Percentiles rank a stretch among this genome's conserved stretches.
Conservation (phyloP, 2,888 invertebrate genomes). For the Pantelozetes paolii region DNA sequence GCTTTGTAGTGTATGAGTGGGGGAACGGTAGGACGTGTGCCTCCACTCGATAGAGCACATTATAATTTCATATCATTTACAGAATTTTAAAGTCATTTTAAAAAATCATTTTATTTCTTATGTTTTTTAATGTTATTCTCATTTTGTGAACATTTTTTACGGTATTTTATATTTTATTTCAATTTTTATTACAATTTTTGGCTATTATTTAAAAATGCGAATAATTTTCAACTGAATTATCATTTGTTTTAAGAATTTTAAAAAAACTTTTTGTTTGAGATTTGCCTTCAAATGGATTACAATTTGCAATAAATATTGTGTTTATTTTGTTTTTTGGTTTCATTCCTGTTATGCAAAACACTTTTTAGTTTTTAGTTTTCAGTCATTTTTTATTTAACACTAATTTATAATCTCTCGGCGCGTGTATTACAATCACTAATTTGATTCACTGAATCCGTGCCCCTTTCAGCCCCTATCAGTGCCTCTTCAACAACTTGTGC, state of each 20-base stretch:
- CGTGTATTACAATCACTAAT: slow-evolving; percentile 29
- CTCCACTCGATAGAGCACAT: not conserved
- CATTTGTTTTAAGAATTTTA: slow-evolving; percentile 23
- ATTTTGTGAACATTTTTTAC: not conserved
- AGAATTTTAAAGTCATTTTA: not conserved
- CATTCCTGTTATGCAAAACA: slow-evolving; percentile 35
- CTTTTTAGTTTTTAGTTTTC: slow-evolving; percentile 3
- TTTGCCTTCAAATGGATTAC: not conserved
- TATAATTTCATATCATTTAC: not conserved
- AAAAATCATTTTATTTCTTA: not conserved
- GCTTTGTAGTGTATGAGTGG: not conserved
- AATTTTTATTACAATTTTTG: not conserved
- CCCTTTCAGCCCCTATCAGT: not conserved
- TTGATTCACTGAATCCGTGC: not conserved
- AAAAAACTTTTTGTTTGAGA: not conserved
- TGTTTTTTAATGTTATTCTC: not conserved
- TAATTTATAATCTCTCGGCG: slow-evolving; percentile 22
- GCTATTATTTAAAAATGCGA: slow-evolving; percentile 29
- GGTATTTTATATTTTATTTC: not conserved
- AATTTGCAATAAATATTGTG: slow-evolving; percentile 21
- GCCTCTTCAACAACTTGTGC: not conserved
- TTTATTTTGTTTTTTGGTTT: not conserved
- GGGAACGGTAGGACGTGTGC: not conserved
- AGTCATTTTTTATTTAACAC: not conserved
- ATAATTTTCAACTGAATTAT: slow-evolving; percentile 34